phyloP scores from a whole-genome alignment of 2,113 vertebrate species.

The Manacus vitellinus region DNA sequence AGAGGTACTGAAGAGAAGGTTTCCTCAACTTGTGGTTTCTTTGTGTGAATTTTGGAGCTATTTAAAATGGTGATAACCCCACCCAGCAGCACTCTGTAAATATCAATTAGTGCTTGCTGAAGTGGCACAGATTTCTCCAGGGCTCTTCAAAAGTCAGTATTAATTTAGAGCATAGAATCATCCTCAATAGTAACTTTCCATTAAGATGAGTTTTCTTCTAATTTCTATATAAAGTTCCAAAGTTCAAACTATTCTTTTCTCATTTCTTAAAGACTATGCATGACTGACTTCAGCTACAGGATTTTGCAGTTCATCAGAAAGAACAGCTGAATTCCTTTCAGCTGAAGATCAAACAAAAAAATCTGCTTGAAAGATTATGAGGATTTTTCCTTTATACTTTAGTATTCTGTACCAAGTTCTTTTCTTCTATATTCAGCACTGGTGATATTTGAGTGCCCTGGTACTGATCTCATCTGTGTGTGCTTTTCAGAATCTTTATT shows the following conservation, averaged over 20 bases:
- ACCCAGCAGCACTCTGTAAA: not conserved
- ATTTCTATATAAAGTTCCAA: not conserved
- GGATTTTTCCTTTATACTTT: not conserved
- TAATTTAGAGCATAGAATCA: not conserved
- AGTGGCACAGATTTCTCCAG: not conserved
- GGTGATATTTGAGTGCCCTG: not conserved
- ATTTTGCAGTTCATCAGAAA: conserved; percentile 3
- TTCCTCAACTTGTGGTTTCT: not conserved
- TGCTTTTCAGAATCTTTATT: not conserved
- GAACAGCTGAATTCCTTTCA: not conserved
- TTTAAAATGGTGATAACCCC: not conserved
- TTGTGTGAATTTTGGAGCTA: not conserved
- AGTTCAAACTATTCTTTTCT: not conserved
- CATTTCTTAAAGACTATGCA: not conserved
- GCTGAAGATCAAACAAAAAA: not conserved
- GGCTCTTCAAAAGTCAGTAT: not conserved
- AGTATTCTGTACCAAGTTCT: not conserved
- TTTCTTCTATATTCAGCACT: not conserved
- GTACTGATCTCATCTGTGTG: not conserved
- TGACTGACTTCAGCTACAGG: not conserved
- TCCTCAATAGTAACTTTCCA: not conserved
- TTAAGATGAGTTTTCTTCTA: not conserved
- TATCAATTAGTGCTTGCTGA: not conserved
- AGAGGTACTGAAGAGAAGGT: not conserved
- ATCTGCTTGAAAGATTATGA: not conserved